Conservation (phyloP, 2,113 vertebrate genomes). For the Zosterops pallidus region DNA sequence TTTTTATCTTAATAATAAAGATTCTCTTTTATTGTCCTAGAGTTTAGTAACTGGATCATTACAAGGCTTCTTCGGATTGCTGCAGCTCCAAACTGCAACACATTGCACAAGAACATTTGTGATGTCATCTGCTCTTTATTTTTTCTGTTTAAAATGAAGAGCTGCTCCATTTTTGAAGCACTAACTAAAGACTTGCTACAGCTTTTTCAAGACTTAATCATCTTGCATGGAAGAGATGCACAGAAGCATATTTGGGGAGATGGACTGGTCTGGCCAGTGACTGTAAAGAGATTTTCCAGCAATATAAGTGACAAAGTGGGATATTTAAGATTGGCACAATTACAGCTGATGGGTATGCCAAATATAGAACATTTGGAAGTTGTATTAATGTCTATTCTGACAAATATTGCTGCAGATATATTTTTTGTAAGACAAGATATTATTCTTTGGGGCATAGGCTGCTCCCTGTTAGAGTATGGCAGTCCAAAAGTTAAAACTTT, state of each 20-base stretch:
- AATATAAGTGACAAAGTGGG: conserved; percentile 46
- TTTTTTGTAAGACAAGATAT: conserved; percentile 81
- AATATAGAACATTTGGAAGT: conserved; percentile 83
- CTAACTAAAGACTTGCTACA: conserved; percentile 82
- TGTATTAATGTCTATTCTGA: conserved; percentile 77
- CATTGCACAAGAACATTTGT: conserved; percentile 82
- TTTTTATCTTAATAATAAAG: background rate
- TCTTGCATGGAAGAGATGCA: conserved; percentile 68
- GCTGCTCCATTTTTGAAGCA: conserved; percentile 80
- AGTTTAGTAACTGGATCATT: conserved; percentile 95
- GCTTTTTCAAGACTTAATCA: conserved; percentile 83
- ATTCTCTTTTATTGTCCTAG: conserved; percentile 68
- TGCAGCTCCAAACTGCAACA: conserved; percentile 84
- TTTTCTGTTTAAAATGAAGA: conserved; percentile 87
- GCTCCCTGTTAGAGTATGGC: conserved; percentile 81
- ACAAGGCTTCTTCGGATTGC: conserved; percentile 88
- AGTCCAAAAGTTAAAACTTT: conserved; percentile 75
- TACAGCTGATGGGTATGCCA: conserved; percentile 77
- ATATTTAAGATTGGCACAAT: conserved; percentile 81
- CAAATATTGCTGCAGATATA: conserved; percentile 76
- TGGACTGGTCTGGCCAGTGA: conserved; percentile 79
- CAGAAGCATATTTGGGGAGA: background rate
- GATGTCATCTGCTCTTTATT: conserved; percentile 88
- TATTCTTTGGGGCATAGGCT: conserved; percentile 83
- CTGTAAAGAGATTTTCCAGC: conserved; percentile 75